Base-by-base conservation (phyloP, 2,797 vertebrate genomes). In the Glossophaga mutica region DNA sequence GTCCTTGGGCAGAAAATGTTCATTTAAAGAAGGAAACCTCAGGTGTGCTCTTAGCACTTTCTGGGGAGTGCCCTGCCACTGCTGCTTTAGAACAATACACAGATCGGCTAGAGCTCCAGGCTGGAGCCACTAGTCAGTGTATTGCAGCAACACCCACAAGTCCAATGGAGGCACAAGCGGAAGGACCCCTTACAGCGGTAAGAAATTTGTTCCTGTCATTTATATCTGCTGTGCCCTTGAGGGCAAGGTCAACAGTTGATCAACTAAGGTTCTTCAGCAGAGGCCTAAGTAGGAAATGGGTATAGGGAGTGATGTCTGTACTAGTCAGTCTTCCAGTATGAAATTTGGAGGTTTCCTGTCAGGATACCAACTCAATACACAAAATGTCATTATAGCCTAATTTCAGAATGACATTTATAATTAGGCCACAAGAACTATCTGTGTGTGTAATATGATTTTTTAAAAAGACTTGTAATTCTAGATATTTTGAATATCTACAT, bases 111-210 rank as follows among this genome's bases (percentile, higher is more conserved):
- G 99, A 99, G 97, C 98, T 99, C 86, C 99, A 99, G 68, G 98
- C 98, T n/a, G 99, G 98, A 95, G 88, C 98, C 59, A 94, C 97
- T 6, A 98, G 98, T 96, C 98, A 98, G 86, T 98, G 99, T 97
- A 98, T 99, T 87, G 98, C 99, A 5, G 98, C 99, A 76, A 99
- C 99, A 3, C 99, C 99, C 68, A 99, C 99, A 96, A 99, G 99
- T 97, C 99, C 99, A 3, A 99, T 99, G 96, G 99, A 99, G 94
- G 99, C 99, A 50, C 98, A 99, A 98, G 99, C 99, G 5, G 99
- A 99, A 97, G 99, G 99, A 96, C 99, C 99, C 0, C 98, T 99
- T 84, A 99, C 99, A 87, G 99, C 99, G 99, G 99, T 99, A 99
- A 99, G 99, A 86, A 68, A 97, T 62, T 24, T 73, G 34, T 82